Evolutionary conservation across 30 jellyfish, hydroid and myxozoan species (phyloP).

Genomic region (Pelagia noctiluca): DNA sequence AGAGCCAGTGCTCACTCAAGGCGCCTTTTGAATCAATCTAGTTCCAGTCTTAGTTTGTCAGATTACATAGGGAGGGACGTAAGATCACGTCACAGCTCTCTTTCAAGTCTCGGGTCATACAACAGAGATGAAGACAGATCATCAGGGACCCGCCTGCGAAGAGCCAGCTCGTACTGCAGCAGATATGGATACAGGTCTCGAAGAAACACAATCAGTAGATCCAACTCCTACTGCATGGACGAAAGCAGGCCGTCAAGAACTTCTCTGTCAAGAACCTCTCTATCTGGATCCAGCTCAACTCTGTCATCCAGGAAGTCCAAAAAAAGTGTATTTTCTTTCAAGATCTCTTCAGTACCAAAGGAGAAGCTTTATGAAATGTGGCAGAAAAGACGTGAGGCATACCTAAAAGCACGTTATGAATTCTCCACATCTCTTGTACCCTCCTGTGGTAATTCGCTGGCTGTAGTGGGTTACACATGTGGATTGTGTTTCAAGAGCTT

Average conservation of each 20-base stretch:
- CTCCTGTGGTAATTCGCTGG: not conserved
- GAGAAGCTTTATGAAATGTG: constrained; percentile 45
- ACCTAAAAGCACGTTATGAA: constrained; percentile 36
- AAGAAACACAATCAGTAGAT: not conserved
- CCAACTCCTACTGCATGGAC: not conserved
- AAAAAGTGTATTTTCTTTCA: not conserved
- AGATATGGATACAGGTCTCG: not conserved
- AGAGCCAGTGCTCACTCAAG: too few species aligned
- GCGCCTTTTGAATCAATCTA: too few species aligned
- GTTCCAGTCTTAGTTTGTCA: too few species aligned
- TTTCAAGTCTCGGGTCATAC: constrained; percentile 4
- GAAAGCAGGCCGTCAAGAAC: constrained; percentile 4
- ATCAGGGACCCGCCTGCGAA: too few species aligned
- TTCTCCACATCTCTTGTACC: constrained; percentile 6
- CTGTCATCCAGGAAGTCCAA: not conserved
- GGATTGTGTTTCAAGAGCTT: constrained; percentile 74
- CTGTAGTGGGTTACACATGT: constrained; percentile 68
- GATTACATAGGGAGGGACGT: too few species aligned
- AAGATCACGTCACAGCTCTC: not conserved
- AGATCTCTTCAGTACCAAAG: constrained; percentile 23
- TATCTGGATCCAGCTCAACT: constrained; percentile 1
- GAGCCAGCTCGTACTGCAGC: too few species aligned
- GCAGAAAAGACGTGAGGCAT: constrained; percentile 66
- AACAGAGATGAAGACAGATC: too few species aligned
- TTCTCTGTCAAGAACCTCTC: not conserved